Evolutionary conservation across 1,140 invertebrate species (phyloP), one percentile per base, ranked within the genome.

Genomic region (Drosophila erecta): DNA sequence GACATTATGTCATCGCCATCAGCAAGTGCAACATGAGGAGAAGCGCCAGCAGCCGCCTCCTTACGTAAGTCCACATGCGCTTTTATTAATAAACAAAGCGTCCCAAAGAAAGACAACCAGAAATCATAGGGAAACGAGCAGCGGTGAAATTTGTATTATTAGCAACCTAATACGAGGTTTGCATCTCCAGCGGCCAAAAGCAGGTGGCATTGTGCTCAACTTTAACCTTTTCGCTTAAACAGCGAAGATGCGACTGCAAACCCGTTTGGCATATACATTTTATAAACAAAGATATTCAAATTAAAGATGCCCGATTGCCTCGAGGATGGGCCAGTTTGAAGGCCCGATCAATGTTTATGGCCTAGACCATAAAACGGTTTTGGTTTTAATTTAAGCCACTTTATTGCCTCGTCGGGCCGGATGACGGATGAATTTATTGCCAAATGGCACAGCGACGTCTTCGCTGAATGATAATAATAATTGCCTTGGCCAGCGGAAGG

Each of bases 11-110:
- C 65, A 76, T 76, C 66, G 64, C 44, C 66, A 30, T 57, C 62
- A 62, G 46, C 71, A 74, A 74, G 61, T 76, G 76, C 61, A 76
- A 72, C 70, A 47, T 33, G 79, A 77, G 40, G 74, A 80, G 72
- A 41, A 74, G 76, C 49, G 11, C 30, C 49, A 69, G 61, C 61
- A 79, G 79, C 79, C 55, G 69, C 75, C 64, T 76, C 53, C 77
- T 84, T 84, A 84, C 72, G 85, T 79, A 83, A 83, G 65, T 41
- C 30, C 64, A 60, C 37, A 81, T 77, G 79, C 64, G 83, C 78
- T 81, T 78, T 79, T 83, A 86, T 83, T 67, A 72, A 76, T 78
- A 89, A 78, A 89, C 70, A 86, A 83, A 89, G 70, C 78, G 70
- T 50, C 60, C 56, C 24, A 62, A 56, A 59, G 50, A 56, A n/a